Conservation (phyloP, 2,888 invertebrate genomes). For the Ornithoptera alexandrae region DNA sequence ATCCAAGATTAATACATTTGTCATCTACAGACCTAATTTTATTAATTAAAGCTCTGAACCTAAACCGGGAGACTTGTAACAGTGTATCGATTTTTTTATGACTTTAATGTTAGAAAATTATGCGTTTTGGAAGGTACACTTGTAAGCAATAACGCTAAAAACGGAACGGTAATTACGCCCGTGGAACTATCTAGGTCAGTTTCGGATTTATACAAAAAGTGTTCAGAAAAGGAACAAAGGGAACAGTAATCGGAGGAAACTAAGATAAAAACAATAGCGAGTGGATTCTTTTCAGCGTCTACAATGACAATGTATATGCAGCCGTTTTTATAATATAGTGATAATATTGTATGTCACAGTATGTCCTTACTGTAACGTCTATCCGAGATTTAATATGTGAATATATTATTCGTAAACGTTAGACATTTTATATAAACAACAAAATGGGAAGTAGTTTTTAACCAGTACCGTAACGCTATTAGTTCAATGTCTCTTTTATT, state of each 20-base stretch:
- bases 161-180: conserved; percentile 28
- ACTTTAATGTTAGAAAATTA: conserved; percentile 8
- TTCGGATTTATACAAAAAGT: conserved; percentile 30
- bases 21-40: too few relatives aligned
- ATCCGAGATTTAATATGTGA: background rate
- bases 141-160: conserved; percentile 29
- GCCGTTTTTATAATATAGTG: conserved; percentile 11
- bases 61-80: too few relatives aligned
- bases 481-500: too few relatives aligned
- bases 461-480: too few relatives aligned
- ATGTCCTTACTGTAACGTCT: background rate
- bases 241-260: conserved; percentile 30
- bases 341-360: conserved; percentile 7
- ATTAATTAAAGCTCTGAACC: too few relatives aligned
- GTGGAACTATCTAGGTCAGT: conserved; percentile 29
- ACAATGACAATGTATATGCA: conserved; percentile 26
- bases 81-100: background rate
- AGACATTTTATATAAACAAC: too few relatives aligned
- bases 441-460: too few relatives aligned
- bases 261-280: conserved; percentile 29
- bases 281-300: conserved; percentile 28
- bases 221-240: conserved; percentile 28
- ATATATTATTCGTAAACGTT: background rate
- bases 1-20: too few relatives aligned
- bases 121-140: conserved; percentile 12